A percentile compares a stretch with the other conserved stretches of the same genome.
Evolutionary conservation across 2,797 vertebrate species (phyloP).

Genomic region (Urosaurus nigricauda): DNA sequence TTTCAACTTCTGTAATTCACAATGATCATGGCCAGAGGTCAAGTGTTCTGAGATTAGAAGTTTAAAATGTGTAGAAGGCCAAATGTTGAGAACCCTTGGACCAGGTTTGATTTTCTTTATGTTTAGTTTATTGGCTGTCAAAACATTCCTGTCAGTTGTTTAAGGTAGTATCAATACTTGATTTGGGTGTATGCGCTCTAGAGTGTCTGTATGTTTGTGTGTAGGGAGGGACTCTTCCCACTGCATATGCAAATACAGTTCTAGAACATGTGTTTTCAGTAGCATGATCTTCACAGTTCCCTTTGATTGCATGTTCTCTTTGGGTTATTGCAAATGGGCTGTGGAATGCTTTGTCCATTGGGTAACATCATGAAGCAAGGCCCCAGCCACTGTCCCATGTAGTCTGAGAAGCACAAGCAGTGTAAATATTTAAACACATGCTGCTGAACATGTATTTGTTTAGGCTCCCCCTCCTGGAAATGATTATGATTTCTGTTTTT

Average conservation of each 20-base stretch:
- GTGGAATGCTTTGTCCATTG: no score
- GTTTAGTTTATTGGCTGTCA: background rate
- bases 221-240: no score
- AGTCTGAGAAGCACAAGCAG: background rate
- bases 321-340: background rate
- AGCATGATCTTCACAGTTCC: no score
- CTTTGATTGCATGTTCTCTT: background rate
- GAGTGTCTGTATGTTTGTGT: background rate
- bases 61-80: background rate
- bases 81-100: background rate
- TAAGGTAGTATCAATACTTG: background rate
- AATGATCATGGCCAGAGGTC: background rate
- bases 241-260: background rate
- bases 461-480: no score
- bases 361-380: background rate
- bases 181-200: background rate
- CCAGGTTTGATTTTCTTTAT: background rate
- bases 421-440: no score
- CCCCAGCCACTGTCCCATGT: background rate
- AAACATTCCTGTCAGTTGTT: background rate
- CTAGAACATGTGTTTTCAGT: background rate
- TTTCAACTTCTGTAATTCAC: background rate
- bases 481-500: background rate
- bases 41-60: background rate
- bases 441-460: no score